These are phyloP conservation scores for Champsocephalus esox DNA, from an alignment of 2,797 vertebrate genomes.

Conservation along the genomic window DNA sequence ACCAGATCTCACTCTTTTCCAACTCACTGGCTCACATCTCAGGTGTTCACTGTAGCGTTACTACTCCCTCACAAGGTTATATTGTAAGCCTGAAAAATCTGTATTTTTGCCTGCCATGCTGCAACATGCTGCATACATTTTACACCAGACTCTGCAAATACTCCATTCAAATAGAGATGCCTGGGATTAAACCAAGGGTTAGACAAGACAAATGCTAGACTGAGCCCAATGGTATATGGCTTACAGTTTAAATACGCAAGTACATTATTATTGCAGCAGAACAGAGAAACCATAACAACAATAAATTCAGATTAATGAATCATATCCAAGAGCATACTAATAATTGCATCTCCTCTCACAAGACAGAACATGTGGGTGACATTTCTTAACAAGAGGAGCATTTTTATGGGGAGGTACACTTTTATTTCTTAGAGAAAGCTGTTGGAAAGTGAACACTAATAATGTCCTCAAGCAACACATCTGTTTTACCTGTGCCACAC, in stretches of 20 bases:
- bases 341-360: background rate
- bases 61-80: conserved; percentile 6
- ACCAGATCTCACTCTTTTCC: conserved; percentile 33
- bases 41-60: conserved; percentile 37
- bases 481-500: conserved; percentile 44
- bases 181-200: background rate
- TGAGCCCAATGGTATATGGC: background rate
- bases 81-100: conserved; percentile 27
- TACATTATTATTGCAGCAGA: conserved; percentile 6
- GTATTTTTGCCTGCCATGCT: conserved; percentile 26
- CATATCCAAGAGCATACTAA: background rate
- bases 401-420: conserved; percentile 35
- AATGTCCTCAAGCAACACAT: conserved; percentile 61
- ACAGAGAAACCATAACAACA: conserved; percentile 10
- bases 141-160: conserved; percentile 5
- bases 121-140: conserved; percentile 44
- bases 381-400: background rate
- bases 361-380: conserved; percentile 36
- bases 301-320: background rate
- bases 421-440: conserved; percentile 42
- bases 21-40: conserved; percentile 45
- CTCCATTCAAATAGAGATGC: conserved; percentile 13
- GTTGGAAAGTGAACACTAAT: conserved; percentile 20
- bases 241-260: background rate
- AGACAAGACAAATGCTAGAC: background rate